Evolutionary conservation across 2,797 vertebrate genomes (phyloP).

Genomic region (Salmo trutta): DNA sequence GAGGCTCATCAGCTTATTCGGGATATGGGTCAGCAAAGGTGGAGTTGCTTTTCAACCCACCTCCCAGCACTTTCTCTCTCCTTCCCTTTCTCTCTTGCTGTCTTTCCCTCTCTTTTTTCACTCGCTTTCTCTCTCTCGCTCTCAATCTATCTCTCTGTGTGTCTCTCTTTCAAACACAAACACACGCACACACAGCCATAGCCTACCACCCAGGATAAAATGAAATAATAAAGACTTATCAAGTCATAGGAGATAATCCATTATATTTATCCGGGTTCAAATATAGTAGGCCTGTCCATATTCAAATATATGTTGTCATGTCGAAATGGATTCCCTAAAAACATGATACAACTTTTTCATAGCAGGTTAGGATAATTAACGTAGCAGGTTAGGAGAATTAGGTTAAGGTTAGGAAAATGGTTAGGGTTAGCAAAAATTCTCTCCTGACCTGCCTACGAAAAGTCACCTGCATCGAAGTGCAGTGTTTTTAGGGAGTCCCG

Average conservation of each 20-base stretch:
- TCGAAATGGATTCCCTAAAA: background rate
- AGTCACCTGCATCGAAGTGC: too few species aligned
- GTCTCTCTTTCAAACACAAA: background rate
- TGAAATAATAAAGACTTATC: background rate
- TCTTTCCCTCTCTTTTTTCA: too few species aligned
- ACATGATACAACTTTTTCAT: too few species aligned
- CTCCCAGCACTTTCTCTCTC: background rate
- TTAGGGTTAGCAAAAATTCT: too few species aligned
- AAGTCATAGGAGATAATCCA: background rate
- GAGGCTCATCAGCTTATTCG: slow-evolving; percentile 86
- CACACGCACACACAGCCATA: slow-evolving; percentile 3
- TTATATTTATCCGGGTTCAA: background rate
- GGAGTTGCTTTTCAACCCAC: slow-evolving; percentile 49
- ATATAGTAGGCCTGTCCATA: background rate
- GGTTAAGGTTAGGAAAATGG: too few species aligned
- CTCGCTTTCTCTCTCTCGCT: too few species aligned
- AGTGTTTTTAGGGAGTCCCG: too few species aligned
- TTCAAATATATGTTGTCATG: background rate
- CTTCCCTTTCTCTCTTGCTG: background rate
- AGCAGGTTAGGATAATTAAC: too few species aligned
- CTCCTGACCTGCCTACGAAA: too few species aligned
- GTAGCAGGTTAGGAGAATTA: too few species aligned
- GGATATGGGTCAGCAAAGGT: slow-evolving; percentile 82
- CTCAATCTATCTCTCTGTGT: background rate
- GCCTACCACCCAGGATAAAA: background rate